Evolutionary conservation across 1,140 invertebrate species (phyloP).

Genomic region (Portunus trituberculatus): DNA sequence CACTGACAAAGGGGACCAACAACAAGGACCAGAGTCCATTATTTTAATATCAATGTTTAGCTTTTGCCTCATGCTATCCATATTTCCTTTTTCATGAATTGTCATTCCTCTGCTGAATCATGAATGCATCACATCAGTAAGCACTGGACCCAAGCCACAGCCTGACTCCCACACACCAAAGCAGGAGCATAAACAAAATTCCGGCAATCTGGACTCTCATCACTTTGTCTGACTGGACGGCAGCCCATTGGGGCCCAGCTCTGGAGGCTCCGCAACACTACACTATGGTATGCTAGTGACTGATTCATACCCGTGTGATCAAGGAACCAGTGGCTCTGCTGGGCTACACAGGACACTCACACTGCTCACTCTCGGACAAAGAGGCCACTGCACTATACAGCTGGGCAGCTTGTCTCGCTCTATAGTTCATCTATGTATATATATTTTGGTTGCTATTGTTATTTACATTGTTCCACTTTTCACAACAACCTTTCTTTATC

Average conservation of each 20-base stretch:
- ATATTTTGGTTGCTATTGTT: constrained; percentile 13
- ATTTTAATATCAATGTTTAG: neutral
- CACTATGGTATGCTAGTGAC: constrained; percentile 63
- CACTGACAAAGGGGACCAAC: neutral
- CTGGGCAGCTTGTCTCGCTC: constrained; percentile 7
- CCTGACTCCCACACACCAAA: neutral
- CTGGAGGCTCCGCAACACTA: constrained; percentile 39
- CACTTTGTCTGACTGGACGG: neutral
- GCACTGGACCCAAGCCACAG: neutral
- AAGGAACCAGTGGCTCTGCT: constrained; percentile 55
- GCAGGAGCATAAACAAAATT: neutral
- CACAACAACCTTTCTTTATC: constrained; percentile 3
- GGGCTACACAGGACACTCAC: neutral
- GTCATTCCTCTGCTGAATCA: neutral
- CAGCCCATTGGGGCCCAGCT: neutral
- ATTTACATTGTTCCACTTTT: neutral
- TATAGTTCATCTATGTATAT: neutral
- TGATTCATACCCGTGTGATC: constrained; percentile 67
- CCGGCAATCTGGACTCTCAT: neutral
- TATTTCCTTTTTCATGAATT: neutral
- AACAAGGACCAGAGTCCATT: neutral
- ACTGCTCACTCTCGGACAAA: neutral
- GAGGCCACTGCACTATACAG: neutral
- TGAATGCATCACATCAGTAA: no score
- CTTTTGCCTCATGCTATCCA: neutral